A percentile compares a stretch with the other conserved stretches of the same genome.
Conservation (phyloP, 2,888 invertebrate species). For the Tupiocoris notatus region DNA sequence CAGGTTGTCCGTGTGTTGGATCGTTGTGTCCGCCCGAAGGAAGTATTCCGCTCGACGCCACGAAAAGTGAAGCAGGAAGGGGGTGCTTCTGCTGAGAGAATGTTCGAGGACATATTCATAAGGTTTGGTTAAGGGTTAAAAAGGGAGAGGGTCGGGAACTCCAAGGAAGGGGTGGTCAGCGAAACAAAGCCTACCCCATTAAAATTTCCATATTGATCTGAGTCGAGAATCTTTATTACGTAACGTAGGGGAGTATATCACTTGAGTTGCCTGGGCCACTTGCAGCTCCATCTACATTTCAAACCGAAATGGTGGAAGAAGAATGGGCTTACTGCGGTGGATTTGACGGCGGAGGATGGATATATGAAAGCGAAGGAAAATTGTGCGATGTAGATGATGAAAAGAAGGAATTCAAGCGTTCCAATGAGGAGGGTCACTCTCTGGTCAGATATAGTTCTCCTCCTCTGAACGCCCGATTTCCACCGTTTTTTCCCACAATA, state of each 20-base stretch:
- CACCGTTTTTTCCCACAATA: too few relatives aligned
- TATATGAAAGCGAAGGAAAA: neutral
- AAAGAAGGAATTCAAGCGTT: neutral
- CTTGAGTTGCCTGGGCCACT: constrained; percentile 40
- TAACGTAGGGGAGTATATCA: constrained; percentile 45
- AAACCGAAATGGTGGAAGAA: constrained; percentile 24
- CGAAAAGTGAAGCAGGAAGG: constrained; percentile 26
- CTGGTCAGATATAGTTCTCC: neutral
- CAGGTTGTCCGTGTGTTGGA: neutral
- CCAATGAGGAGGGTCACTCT: neutral
- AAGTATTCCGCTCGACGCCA: neutral
- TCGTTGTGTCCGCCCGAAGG: constrained; percentile 23
- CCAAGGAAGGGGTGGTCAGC: constrained; percentile 46
- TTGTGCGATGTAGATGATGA: neutral
- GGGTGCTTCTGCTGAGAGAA: constrained; percentile 11
- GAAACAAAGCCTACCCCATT: constrained; percentile 49
- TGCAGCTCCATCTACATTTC: constrained; percentile 41
- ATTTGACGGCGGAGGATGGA: neutral
- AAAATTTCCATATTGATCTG: constrained; percentile 50
- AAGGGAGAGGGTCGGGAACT: constrained; percentile 37
- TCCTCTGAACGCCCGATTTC: neutral
- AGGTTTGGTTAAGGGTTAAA: constrained; percentile 43
- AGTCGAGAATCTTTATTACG: constrained; percentile 50
- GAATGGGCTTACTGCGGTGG: neutral
- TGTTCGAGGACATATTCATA: constrained; percentile 40